phyloP scores from a whole-genome alignment of 2,797 vertebrate species.

The Phrynocephalus guinanensis region DNA sequence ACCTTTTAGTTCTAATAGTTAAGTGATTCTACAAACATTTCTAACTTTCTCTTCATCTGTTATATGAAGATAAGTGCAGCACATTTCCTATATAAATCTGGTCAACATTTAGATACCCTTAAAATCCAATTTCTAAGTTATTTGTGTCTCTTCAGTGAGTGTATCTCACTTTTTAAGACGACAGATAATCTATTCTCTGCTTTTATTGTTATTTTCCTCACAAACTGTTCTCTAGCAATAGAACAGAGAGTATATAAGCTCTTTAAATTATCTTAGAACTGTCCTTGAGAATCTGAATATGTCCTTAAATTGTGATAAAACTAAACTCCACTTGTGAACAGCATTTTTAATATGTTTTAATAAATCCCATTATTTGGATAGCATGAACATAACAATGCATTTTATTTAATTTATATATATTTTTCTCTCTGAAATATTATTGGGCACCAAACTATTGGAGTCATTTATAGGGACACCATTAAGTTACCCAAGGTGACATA shows the following conservation, averaged over 20 bases:
- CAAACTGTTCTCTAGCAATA: slow-evolving; percentile 34
- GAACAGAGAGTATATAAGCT: slow-evolving; percentile 29
- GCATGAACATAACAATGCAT: background rate
- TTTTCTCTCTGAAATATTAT: slow-evolving; percentile 4
- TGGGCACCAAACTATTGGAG: slow-evolving; percentile 55
- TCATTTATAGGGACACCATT: slow-evolving; percentile 57
- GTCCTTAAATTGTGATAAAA: slow-evolving; percentile 5
- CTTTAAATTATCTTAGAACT: background rate
- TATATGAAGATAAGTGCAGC: background rate
- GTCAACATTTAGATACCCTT: slow-evolving; percentile 37
- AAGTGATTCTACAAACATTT: background rate
- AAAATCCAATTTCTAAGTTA: slow-evolving; percentile 52
- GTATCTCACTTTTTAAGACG: slow-evolving; percentile 51
- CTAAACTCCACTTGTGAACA: background rate
- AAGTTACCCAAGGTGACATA: slow-evolving; percentile 62
- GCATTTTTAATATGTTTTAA: background rate
- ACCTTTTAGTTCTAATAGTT: background rate
- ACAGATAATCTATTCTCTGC: slow-evolving; percentile 37
- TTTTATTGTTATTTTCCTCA: slow-evolving; percentile 1
- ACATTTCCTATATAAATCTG: slow-evolving; percentile 55
- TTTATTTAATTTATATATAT: slow-evolving; percentile 40
- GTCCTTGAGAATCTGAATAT: slow-evolving; percentile 56
- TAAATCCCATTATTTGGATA: slow-evolving; percentile 8
- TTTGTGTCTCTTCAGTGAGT: slow-evolving; percentile 37
- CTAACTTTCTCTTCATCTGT: background rate